These are phyloP conservation scores for chimpanzee (Pan troglodytes) DNA, from an alignment of 2,113 vertebrate species.

Conservation along the genomic window NHGRI_mPanTro3-v2.1_pri NC_072421.2:89534001-89534500, in stretches of 20 bases:
- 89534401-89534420: neutral
- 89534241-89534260: neutral
- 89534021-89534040: constrained; percentile 59
- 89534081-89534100: constrained; percentile 38
- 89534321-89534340: constrained; percentile 22
- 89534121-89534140: constrained; percentile 29
- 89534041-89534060: constrained; percentile 37
- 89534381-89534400: neutral
- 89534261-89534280: neutral
- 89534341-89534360: constrained; percentile 21
- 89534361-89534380: neutral
- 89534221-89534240: constrained; percentile 29
- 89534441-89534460: constrained; percentile 6
- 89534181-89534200: neutral
- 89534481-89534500: constrained; percentile 65
- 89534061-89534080: constrained; percentile 61
- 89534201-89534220: constrained; percentile 25
- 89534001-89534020: constrained; percentile 62
- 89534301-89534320: constrained; percentile 1
- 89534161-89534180: constrained; percentile 19
- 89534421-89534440: neutral
- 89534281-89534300: neutral
- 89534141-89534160: constrained; percentile 50
- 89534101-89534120: constrained; percentile 50
- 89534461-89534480: neutral